A percentile compares a stretch with the other conserved stretches of the same genome.
phyloP scores from a whole-genome alignment of 2,888 invertebrate genomes.

The Acanthosepion lycidas region DNA sequence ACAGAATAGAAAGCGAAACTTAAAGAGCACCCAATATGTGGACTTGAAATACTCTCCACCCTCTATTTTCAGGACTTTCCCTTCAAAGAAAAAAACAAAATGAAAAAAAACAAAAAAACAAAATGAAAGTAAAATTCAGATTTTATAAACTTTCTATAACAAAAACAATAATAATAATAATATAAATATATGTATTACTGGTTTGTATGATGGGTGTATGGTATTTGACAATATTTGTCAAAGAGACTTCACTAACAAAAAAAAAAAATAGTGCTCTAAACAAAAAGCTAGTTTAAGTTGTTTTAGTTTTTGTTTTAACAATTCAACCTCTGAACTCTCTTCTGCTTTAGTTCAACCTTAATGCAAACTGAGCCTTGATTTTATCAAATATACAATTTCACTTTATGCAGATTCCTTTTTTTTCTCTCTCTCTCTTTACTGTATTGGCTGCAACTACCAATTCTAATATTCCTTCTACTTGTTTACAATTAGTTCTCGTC shows the following conservation, averaged over 20 bases:
- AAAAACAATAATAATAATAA: not conserved
- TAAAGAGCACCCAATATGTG: constrained; percentile 51
- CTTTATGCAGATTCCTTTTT: too few species aligned
- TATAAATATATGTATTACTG: not conserved
- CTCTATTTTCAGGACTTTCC: not conserved
- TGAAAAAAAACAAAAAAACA: too few species aligned
- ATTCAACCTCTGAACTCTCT: not conserved
- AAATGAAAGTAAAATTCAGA: not conserved
- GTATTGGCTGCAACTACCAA: too few species aligned
- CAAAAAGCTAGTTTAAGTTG: not conserved
- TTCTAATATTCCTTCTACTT: too few species aligned
- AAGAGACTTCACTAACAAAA: not conserved
- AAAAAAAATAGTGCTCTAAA: not conserved
- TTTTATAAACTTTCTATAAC: not conserved
- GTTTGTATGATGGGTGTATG: not conserved
- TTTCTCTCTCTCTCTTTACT: too few species aligned
- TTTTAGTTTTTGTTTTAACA: not conserved
- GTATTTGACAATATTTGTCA: not conserved
- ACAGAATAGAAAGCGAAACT: constrained; percentile 64
- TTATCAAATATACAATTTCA: too few species aligned
- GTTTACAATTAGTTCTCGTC: too few species aligned
- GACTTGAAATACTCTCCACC: not conserved
- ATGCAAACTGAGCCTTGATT: too few species aligned
- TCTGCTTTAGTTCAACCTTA: too few species aligned
- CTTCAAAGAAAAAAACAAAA: too few species aligned